These are phyloP conservation scores for Vidua macroura DNA, from an alignment of 2,113 vertebrate genomes.

Conservation along the genomic window DNA sequence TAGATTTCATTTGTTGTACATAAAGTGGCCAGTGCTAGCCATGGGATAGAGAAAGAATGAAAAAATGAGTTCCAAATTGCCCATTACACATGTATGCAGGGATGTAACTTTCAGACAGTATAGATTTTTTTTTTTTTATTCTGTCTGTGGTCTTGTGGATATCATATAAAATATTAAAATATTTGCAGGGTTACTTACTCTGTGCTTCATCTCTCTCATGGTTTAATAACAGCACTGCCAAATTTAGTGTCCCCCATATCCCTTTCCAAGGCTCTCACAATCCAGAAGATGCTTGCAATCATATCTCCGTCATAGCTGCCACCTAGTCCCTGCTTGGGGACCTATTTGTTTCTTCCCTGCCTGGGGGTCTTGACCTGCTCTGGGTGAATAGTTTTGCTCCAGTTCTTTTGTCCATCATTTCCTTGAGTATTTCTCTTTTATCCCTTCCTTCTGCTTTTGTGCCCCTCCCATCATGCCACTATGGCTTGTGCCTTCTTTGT, in stretches of 20 bases:
- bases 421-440: background rate
- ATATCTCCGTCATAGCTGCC: background rate
- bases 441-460: background rate
- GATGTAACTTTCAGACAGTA: background rate
- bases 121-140: background rate
- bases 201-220: rapidly evolving
- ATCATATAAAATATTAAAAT: background rate
- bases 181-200: background rate
- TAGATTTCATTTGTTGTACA: background rate
- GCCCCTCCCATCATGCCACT: background rate
- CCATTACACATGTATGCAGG: background rate
- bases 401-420: background rate
- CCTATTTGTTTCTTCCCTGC: background rate
- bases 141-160: rapidly evolving
- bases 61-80: background rate
- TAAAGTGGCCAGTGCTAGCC: background rate
- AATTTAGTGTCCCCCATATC: rapidly evolving
- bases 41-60: background rate
- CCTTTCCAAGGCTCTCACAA: background rate
- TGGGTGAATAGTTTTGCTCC: background rate
- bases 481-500: rapidly evolving
- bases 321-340: background rate
- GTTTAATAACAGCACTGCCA: background rate
- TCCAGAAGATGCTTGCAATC: rapidly evolving
- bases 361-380: background rate